Percentiles rank a stretch among this genome's conserved stretches.
Conservation (phyloP, 2,888 invertebrate genomes). For the Nomada hirtipes region DNA sequence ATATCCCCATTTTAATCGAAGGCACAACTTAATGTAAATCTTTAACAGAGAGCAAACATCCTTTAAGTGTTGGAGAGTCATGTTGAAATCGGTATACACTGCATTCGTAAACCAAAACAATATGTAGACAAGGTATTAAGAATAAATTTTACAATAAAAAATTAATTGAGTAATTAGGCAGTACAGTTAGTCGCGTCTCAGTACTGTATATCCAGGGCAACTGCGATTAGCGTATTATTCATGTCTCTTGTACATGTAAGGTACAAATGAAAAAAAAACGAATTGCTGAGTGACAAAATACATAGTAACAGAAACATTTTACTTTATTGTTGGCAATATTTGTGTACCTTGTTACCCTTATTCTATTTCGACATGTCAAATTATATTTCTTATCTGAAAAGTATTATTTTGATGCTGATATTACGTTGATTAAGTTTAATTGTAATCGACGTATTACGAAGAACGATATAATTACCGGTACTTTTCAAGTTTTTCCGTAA, state of each 20-base stretch:
- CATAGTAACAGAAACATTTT: slow-evolving; percentile 63
- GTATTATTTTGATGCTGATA: too few species aligned
- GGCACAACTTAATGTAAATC: slow-evolving; percentile 26
- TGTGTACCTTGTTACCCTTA: slow-evolving; percentile 12
- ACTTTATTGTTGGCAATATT: slow-evolving; percentile 39
- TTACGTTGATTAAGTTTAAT: too few species aligned
- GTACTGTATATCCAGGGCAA: slow-evolving; percentile 58
- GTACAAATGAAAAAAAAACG: slow-evolving; percentile 57
- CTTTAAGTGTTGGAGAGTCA: slow-evolving; percentile 15
- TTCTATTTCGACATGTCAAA: not conserved
- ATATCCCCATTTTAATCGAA: slow-evolving; percentile 20
- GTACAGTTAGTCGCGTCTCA: slow-evolving; percentile 58
- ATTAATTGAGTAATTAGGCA: slow-evolving; percentile 63
- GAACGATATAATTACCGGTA: too few species aligned
- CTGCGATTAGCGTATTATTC: slow-evolving; percentile 54
- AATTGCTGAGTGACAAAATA: slow-evolving; percentile 67
- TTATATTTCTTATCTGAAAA: not conserved
- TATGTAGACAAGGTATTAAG: slow-evolving; percentile 67
- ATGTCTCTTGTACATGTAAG: slow-evolving; percentile 64
- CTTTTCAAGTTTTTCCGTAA: too few species aligned
- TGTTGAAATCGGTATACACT: slow-evolving; percentile 61
- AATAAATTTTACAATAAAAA: slow-evolving; percentile 70
- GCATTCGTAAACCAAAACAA: slow-evolving; percentile 66
- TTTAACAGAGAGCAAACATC: slow-evolving; percentile 4
- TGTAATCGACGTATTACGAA: too few species aligned